Base-by-base conservation (phyloP, 92 coral and sea anemone species). In the Zoanthus sansibaricus region DNA sequence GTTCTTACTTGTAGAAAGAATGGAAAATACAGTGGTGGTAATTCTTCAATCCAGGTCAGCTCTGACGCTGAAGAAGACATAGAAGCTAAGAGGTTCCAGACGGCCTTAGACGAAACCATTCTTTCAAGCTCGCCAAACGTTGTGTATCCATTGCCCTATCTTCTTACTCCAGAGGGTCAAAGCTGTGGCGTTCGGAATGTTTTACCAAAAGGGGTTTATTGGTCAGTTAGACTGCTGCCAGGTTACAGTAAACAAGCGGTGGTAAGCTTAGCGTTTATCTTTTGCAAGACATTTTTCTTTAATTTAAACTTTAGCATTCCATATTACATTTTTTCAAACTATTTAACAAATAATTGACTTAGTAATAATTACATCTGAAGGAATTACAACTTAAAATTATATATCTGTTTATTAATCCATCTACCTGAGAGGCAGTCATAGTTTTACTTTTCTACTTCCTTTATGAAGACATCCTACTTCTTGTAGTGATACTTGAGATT, bases 41-140 rank as follows among this genome's bases (percentile, higher is more conserved):
- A 11, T 11, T 25, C 45, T n/a, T 16, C 31, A 9, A 30, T 52
- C 31, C 59, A n/a, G 37, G 42, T 25, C 30, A 3, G 20, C 45
- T 16, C 37, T 75, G 25, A 16, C 4, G 10, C 86, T 64, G 42
- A 33, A 49, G 72, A 68, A 14, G 82, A 44, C 8, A 71, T 84
- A 13, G 72, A 73, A 12, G 89, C 94, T 20, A 90, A 78, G 52
- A 49, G 83, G 12, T 97, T 97, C 77, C 91, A 90, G 31, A 56
- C 76, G 46, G 92, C 95, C 20, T 72, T 95, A 32, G 93, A 92
- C 61, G 83, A 87, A 17, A 91, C 93, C 11, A 84, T 92, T 9
- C 86, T 97, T 10, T 93, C 97, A 5, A 88, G 95, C 77, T 97
- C 99, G 6, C 98, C 98, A 0, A 88, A 88, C 58, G 95, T 95